Percentiles rank a stretch among this genome's conserved stretches.
Conservation (phyloP, 2,797 vertebrate species). For the Cryptoprocta ferox region DNA sequence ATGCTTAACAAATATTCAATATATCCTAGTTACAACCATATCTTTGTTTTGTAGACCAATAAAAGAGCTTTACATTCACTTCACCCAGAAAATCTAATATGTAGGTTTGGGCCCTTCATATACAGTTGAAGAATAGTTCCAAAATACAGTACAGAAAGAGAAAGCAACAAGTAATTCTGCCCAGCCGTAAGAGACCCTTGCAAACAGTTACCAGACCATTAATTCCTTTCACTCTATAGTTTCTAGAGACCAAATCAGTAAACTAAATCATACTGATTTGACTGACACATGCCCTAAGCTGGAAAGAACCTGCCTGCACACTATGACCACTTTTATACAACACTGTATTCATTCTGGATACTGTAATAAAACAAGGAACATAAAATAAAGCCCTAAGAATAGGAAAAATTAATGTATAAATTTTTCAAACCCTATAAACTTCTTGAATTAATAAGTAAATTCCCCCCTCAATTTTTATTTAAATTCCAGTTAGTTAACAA, state of each 20-base stretch:
- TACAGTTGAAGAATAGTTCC: not conserved
- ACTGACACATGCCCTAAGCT: not conserved
- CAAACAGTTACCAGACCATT: not conserved
- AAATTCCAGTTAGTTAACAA: too few species aligned
- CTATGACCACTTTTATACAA: not conserved
- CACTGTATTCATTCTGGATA: not conserved
- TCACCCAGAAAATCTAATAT: not conserved
- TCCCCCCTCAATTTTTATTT: too few species aligned
- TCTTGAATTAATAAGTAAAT: not conserved
- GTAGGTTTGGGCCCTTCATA: not conserved
- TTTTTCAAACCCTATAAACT: not conserved
- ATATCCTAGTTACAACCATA: not conserved
- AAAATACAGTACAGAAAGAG: not conserved
- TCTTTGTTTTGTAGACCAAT: not conserved
- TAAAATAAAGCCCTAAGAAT: not conserved
- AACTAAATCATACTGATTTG: not conserved
- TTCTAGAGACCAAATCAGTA: not conserved
- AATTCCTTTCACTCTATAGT: not conserved
- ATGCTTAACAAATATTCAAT: not conserved
- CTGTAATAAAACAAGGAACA: not conserved
- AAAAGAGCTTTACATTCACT: not conserved
- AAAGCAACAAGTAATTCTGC: not conserved
- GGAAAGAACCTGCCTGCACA: not conserved
- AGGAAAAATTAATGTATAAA: not conserved
- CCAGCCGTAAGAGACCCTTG: not conserved